These are phyloP conservation scores for Melanchra persicariae DNA, from an alignment of 2,888 invertebrate genomes.

Conservation along the genomic window DNA sequence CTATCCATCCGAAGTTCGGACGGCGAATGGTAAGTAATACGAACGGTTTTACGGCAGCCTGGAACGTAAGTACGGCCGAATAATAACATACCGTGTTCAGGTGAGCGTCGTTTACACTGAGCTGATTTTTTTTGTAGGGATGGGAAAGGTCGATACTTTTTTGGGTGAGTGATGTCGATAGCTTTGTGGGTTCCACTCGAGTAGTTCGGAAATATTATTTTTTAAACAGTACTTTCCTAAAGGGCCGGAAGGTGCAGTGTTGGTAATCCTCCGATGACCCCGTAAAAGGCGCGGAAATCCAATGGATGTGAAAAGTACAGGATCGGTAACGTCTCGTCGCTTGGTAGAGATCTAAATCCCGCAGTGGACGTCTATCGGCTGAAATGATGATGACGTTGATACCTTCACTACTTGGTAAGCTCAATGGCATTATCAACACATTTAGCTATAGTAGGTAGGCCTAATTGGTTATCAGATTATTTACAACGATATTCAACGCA, in stretches of 20 bases:
- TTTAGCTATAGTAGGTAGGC: background rate
- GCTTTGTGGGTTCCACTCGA: background rate
- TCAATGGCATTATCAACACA: background rate
- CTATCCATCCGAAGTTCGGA: conserved; percentile 37
- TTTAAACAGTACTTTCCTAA: background rate
- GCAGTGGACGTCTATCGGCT: background rate
- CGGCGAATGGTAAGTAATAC: conserved; percentile 45
- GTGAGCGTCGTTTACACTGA: conserved; percentile 81
- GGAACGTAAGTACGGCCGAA: conserved; percentile 74
- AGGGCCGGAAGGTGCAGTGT: background rate
- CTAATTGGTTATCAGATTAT: conserved; percentile 11
- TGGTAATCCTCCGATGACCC: background rate
- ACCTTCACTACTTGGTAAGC: background rate
- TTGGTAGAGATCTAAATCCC: background rate
- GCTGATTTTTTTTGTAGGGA: conserved; percentile 75
- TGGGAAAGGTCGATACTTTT: conserved; percentile 36
- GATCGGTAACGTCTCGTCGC: background rate
- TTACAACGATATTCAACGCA: conserved; percentile 13
- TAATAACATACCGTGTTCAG: conserved; percentile 81
- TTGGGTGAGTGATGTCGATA: conserved; percentile 9
- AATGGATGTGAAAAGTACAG: background rate
- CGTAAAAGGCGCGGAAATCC: background rate
- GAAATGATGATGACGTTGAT: background rate
- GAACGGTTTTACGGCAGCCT: conserved; percentile 64
- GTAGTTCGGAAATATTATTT: background rate